Evolutionary conservation across 2,797 vertebrate species (phyloP).

Genomic region (Eidolon dupreanum): DNA sequence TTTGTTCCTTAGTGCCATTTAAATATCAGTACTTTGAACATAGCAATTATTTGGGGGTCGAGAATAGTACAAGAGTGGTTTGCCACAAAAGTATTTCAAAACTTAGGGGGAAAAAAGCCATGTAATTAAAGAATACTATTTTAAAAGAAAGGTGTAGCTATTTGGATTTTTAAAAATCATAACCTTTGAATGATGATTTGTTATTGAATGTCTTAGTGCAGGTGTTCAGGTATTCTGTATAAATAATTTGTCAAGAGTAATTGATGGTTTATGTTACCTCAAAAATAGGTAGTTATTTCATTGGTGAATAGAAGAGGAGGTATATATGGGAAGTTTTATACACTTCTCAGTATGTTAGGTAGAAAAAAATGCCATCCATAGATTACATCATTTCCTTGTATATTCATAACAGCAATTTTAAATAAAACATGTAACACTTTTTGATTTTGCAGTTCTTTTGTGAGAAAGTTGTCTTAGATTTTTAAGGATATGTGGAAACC

Average conservation of each 20-base stretch:
- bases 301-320: constrained; percentile 53
- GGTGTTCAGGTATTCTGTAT: constrained; percentile 61
- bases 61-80: background rate
- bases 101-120: background rate
- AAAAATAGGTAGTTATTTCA: constrained; percentile 59
- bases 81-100: constrained; percentile 45
- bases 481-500: background rate
- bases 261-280: constrained; percentile 60
- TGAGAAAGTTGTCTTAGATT: background rate
- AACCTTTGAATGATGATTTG: constrained; percentile 69
- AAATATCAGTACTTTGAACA: constrained; percentile 10
- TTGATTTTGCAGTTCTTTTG: background rate
- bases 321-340: constrained; percentile 43
- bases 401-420: constrained; percentile 44
- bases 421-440: background rate
- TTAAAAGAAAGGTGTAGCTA: constrained; percentile 58
- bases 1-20: constrained; percentile 36
- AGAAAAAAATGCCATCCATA: background rate
- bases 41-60: background rate
- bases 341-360: background rate
- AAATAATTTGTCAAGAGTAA: constrained; percentile 58
- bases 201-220: constrained; percentile 56
- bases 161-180: constrained; percentile 66
- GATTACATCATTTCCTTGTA: constrained; percentile 1
- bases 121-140: constrained; percentile 60